phyloP scores from a whole-genome alignment of 2,113 vertebrate genomes.

The Hiodon tergisus region DNA sequence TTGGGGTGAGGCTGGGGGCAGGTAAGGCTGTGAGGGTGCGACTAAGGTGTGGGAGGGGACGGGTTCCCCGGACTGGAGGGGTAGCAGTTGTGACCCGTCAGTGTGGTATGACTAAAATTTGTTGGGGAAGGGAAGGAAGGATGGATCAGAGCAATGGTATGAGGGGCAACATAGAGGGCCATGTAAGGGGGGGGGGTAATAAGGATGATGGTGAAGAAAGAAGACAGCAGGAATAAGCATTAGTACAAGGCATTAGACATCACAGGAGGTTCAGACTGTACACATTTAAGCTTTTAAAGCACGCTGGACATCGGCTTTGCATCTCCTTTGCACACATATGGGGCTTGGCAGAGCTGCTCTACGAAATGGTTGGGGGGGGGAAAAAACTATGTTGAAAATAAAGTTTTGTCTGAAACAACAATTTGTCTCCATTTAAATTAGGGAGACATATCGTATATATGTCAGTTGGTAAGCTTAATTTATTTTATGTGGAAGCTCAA shows the following conservation, averaged over 20 bases:
- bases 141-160: constrained; percentile 18
- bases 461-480: neutral
- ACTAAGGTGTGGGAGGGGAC: constrained; percentile 47
- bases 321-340: neutral
- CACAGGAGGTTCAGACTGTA: constrained; percentile 39
- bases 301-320: neutral
- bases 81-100: constrained; percentile 55
- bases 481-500: neutral
- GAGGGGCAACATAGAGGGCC: constrained; percentile 17
- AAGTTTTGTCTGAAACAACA: neutral
- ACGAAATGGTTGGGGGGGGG: neutral
- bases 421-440: neutral
- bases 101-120: constrained; percentile 50
- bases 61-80: constrained; percentile 24
- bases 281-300: neutral
- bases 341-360: too few species aligned
- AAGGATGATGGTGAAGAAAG: constrained; percentile 44
- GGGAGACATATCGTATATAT: neutral
- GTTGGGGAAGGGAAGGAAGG: constrained; percentile 37
- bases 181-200: neutral
- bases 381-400: neutral
- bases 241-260: constrained; percentile 47
- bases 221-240: constrained; percentile 58
- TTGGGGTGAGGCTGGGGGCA: constrained; percentile 54
- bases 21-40: constrained; percentile 55